These are phyloP conservation scores for Drosophila barbarae DNA, from an alignment of 2,888 invertebrate species.

Conservation along the genomic window DNA sequence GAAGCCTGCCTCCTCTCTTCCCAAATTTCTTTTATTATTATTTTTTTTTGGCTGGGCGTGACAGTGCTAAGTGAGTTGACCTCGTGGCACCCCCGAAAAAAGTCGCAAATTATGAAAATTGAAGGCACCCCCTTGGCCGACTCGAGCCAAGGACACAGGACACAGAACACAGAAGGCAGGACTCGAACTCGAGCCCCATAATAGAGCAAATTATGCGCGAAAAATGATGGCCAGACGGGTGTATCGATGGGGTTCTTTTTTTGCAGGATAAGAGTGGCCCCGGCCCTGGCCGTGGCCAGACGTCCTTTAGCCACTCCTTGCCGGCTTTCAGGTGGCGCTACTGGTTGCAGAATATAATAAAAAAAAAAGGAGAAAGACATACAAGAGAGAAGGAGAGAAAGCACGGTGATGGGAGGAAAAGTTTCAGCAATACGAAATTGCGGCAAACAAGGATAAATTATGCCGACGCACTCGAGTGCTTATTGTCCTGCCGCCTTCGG, in stretches of 20 bases:
- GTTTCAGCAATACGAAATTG: conserved; percentile 50
- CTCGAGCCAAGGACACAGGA: conserved; percentile 4
- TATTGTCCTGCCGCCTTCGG: conserved; percentile 55
- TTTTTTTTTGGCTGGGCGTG: conserved; percentile 52
- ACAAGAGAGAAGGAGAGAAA: not conserved
- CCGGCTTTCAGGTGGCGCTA: conserved; percentile 13
- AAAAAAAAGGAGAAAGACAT: conserved; percentile 2
- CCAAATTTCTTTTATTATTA: conserved; percentile 2
- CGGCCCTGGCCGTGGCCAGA: conserved; percentile 12
- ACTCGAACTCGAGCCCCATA: conserved; percentile 46
- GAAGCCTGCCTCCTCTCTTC: not conserved
- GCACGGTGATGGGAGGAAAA: conserved; percentile 23
- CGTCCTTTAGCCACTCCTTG: conserved; percentile 11
- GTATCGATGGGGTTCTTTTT: conserved; percentile 27
- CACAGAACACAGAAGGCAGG: not conserved
- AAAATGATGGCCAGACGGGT: conserved; percentile 59
- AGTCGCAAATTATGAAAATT: conserved; percentile 66
- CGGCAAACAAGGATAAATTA: conserved; percentile 70
- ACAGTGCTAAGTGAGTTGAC: conserved; percentile 61
- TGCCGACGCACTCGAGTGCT: conserved; percentile 74
- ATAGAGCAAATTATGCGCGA: conserved; percentile 73
- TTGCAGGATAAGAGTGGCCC: conserved; percentile 11
- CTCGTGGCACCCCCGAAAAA: conserved; percentile 37
- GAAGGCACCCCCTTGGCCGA: conserved; percentile 37
- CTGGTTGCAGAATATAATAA: conserved; percentile 6